Base-by-base conservation (phyloP, 2,888 invertebrate genomes). In the Crossocerus cetratus region DNA sequence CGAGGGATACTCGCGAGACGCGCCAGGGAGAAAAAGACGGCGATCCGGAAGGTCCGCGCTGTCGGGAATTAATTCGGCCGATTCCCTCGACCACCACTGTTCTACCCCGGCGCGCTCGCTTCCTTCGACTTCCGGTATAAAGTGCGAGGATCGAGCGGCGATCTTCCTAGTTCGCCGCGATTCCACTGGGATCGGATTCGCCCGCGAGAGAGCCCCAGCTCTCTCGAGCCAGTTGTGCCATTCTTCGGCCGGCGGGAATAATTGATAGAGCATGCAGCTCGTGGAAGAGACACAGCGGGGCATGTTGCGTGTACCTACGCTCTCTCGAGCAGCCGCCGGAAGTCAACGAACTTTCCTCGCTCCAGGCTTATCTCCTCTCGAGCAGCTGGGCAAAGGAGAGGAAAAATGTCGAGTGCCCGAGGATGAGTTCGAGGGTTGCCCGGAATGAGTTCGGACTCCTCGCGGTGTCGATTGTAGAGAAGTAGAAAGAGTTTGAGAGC, bases 1-100 rank as follows among this genome's bases (percentile, higher is more conserved):
- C 82, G 32, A 32, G 32, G 11, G 32, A 76, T 81, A 74, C 81
- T 82, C 78, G 80, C 64, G 43, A 32, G 66, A 32, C n/a, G 32
- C 5, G 32, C 5, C 1, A 32, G 8, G 11, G 32, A 32, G 3
- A 32, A 2, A 32, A 2, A 32, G 32, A 32, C 2, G 3, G 8
- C 8, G 32, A 32, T 32, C 32, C 11, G 32, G 32, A 32, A 32
- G n/a, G n/a, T n/a, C 5, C 4, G 8, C 49, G 14, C 4, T 16
- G 49, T n/a, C 43, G 43, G 64, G 69, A 58, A 75, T 75, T 75
- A 75, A 74, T 75, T 75, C 74, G 56, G 4, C 3, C 8, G 42
- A 69, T 64, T 75, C 69, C 69, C 74, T 75, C 65, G 53, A 32
- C 69, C 22, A 43, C 14, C 16, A 16, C 1, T 16, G 49, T 49